Evolutionary conservation across 2,797 vertebrate species (phyloP).

Genomic region (Gallinago solitaria): DNA sequence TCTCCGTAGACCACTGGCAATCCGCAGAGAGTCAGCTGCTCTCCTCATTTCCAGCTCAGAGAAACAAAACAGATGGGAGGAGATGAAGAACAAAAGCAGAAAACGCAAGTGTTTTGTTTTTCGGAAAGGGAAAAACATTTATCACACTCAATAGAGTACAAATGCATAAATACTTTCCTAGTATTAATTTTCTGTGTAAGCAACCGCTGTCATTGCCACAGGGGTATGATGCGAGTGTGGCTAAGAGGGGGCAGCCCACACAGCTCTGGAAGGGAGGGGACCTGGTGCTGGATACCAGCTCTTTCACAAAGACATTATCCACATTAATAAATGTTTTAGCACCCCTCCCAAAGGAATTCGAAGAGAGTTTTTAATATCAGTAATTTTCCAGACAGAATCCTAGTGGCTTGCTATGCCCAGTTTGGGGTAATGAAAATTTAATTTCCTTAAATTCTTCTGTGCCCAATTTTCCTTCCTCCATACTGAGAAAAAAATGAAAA

Average conservation of each 20-base stretch:
- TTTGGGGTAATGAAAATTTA: slow-evolving; percentile 51
- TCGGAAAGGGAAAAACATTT: slow-evolving; percentile 47
- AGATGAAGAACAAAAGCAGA: slow-evolving; percentile 55
- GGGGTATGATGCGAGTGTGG: background rate
- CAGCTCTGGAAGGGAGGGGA: background rate
- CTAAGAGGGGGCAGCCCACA: background rate
- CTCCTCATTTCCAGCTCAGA: slow-evolving; percentile 51
- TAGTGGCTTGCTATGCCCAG: background rate
- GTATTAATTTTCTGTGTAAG: slow-evolving; percentile 49
- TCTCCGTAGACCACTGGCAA: slow-evolving; percentile 27
- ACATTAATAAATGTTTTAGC: background rate
- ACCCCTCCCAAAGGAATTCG: background rate
- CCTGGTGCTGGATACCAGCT: background rate
- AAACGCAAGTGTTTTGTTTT: slow-evolving; percentile 60
- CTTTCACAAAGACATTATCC: background rate
- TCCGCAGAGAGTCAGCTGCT: slow-evolving; percentile 40
- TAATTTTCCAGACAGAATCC: slow-evolving; percentile 36
- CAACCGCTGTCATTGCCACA: slow-evolving; percentile 33
- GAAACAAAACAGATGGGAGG: slow-evolving; percentile 56
- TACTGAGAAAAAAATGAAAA: background rate
- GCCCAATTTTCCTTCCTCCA: slow-evolving; percentile 3
- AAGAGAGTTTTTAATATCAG: slow-evolving; percentile 50
- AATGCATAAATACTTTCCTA: slow-evolving; percentile 56
- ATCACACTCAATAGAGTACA: slow-evolving; percentile 43
- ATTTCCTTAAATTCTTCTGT: slow-evolving; percentile 52